phyloP scores from a whole-genome alignment of 2,888 invertebrate genomes.

The Epistrophella euchroma region DNA sequence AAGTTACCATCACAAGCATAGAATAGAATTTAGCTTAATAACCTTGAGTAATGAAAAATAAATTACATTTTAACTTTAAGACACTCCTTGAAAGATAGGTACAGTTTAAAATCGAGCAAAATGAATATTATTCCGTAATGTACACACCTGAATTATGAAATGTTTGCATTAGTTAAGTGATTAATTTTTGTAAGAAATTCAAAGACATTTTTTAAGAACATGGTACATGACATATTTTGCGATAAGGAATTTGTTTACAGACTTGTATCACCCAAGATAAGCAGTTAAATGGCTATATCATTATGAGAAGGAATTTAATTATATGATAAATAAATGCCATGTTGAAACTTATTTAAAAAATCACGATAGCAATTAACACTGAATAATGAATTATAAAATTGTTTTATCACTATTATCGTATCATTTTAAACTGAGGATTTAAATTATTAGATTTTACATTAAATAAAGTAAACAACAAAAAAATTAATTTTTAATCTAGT shows the following conservation, averaged over 20 bases:
- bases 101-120: neutral
- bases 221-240: slow-evolving; percentile 13
- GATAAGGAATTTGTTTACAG: slow-evolving; percentile 27
- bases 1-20: neutral
- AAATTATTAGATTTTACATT: too few species aligned
- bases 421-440: too few species aligned
- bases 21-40: neutral
- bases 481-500: too few species aligned
- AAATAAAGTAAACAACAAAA: too few species aligned
- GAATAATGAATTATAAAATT: neutral
- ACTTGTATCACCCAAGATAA: neutral
- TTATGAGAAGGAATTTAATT: neutral
- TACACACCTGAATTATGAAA: slow-evolving; percentile 18
- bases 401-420: neutral
- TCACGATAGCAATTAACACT: slow-evolving; percentile 1
- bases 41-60: neutral
- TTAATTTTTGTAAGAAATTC: slow-evolving; percentile 37
- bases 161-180: slow-evolving; percentile 23
- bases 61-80: neutral
- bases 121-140: neutral
- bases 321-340: neutral
- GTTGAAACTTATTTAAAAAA: neutral
- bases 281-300: neutral
- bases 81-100: slow-evolving; percentile 1
- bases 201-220: slow-evolving; percentile 22